Conservation (phyloP, 1,140 invertebrate genomes). For the Metaphire vulgaris region DNA sequence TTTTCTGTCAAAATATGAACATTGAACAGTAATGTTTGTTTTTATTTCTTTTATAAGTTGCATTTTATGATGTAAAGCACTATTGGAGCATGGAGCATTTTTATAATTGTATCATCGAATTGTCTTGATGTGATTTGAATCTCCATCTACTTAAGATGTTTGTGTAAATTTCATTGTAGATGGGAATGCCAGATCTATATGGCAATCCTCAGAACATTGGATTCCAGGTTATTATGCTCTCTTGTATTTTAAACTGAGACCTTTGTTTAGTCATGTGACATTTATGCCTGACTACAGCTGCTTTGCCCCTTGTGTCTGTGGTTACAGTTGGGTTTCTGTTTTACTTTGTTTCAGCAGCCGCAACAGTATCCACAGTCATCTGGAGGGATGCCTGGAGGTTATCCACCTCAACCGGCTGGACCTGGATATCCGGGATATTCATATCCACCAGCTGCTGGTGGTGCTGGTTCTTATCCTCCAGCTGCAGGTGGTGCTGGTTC, state of each 20-base stretch:
- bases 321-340: neutral
- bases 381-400: neutral
- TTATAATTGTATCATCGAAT: neutral
- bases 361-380: neutral
- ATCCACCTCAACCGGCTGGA: constrained; percentile 11
- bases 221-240: neutral
- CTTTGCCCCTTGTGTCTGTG: neutral
- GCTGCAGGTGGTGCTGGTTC: constrained; percentile 1
- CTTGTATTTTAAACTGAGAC: neutral
- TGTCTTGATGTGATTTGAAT: neutral
- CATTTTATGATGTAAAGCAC: no score
- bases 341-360: neutral
- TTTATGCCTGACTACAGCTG: neutral
- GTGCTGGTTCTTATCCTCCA: neutral
- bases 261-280: neutral
- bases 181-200: neutral
- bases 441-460: neutral
- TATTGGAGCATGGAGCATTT: neutral
- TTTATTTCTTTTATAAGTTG: neutral
- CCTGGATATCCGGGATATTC: neutral
- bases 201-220: neutral
- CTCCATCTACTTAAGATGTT: neutral
- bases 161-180: neutral
- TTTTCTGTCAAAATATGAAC: neutral
- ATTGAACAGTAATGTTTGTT: neutral